phyloP scores from a whole-genome alignment of 1,140 invertebrate species.

The Lasioglossum baleicum region DNA sequence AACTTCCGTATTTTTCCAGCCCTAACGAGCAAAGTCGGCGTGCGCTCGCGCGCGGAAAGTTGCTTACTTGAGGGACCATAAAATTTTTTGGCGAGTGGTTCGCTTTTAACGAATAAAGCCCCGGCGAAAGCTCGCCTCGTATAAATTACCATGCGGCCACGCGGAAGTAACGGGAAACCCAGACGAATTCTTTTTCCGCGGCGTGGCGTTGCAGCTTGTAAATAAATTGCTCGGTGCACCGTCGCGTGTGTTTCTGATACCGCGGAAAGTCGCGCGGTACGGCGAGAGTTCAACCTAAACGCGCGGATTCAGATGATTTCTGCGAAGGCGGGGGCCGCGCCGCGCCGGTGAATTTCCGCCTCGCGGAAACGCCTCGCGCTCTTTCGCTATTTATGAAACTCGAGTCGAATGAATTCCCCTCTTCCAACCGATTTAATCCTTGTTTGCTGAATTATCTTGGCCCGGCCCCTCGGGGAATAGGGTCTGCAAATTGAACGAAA shows the following conservation, averaged over 20 bases:
- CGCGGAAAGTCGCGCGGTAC: not conserved
- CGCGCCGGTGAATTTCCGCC: not conserved
- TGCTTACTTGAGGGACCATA: constrained; percentile 4
- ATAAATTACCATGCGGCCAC: constrained; percentile 19
- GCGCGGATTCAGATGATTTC: not conserved
- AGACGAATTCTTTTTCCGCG: constrained; percentile 20
- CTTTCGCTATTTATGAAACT: not conserved
- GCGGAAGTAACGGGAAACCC: constrained; percentile 14
- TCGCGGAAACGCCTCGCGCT: not conserved
- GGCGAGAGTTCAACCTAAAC: not conserved
- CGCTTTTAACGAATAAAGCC: constrained; percentile 56
- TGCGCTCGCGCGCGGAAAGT: not conserved
- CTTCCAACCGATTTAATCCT: not conserved
- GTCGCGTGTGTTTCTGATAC: constrained; percentile 15
- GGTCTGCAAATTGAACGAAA: not conserved
- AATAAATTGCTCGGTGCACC: constrained; percentile 11
- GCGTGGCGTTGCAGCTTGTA: not conserved
- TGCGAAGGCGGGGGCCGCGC: not conserved
- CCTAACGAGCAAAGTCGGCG: not conserved
- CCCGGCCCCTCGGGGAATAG: not conserved
- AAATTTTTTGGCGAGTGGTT: constrained; percentile 17
- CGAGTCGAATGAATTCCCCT: not conserved
- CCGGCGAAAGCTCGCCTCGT: constrained; percentile 41
- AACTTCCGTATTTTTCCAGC: too few relatives aligned
- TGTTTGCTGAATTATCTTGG: not conserved